Percentiles rank a stretch among this genome's conserved stretches.
phyloP scores from a whole-genome alignment of 2,113 vertebrate genomes.

The Scophthalmus maximus region DNA sequence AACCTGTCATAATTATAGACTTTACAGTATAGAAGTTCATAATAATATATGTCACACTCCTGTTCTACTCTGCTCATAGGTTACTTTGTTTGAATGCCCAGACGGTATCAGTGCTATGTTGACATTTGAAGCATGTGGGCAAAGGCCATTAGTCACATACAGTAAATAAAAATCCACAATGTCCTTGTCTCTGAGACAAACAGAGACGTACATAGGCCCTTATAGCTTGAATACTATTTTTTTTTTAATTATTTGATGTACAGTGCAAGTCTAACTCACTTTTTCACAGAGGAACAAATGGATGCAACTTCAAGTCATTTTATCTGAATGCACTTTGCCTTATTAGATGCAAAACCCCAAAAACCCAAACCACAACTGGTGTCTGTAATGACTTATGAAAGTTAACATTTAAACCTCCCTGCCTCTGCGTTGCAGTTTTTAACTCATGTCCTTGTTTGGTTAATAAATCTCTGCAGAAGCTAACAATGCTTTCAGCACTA shows the following conservation, averaged over 20 bases:
- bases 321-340: conserved; percentile 19
- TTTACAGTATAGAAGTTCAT: too few species aligned
- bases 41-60: not conserved
- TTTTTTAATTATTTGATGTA: too few species aligned
- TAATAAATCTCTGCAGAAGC: conserved; percentile 60
- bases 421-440: conserved; percentile 8
- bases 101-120: not conserved
- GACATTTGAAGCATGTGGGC: not conserved
- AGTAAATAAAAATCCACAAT: not conserved
- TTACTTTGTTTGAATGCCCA: not conserved
- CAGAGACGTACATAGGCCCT: not conserved
- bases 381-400: conserved; percentile 42
- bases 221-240: not conserved
- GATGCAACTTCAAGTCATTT: not conserved
- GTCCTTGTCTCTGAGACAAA: too few species aligned
- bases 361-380: conserved; percentile 12
- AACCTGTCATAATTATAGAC: not conserved
- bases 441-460: conserved; percentile 61
- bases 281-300: too few species aligned
- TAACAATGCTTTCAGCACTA: conserved; percentile 51
- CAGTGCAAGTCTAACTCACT: too few species aligned
- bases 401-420: conserved; percentile 13
- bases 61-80: not conserved
- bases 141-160: not conserved
- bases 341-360: conserved; percentile 25